Evolutionary conservation across 1,140 invertebrate species (phyloP), one percentile per base, ranked within the genome.

Genomic region (Araneus ventricosus): DNA sequence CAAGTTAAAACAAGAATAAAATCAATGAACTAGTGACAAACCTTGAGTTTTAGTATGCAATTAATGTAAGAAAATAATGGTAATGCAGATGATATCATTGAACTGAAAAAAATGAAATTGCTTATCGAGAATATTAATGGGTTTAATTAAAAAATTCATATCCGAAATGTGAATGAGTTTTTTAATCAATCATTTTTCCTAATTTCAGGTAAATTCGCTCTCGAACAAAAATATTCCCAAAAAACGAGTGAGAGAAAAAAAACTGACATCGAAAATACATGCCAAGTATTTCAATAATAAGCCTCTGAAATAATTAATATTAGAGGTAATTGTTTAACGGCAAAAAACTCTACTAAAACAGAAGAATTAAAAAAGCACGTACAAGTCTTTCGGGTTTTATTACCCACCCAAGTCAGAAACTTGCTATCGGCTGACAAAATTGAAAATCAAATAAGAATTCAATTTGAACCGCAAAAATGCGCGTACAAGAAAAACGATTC

Each of bases 381-480:
- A 75, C 70, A 75, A 75, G 70, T 75, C 70, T 84, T 84, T 84
- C 82, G n/a, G 27, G 30, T 84, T 45, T 84, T 84, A 84, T 84
- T 84, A 52, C 52, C 27, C 82, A 52, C 45, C n/a, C 24, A 52
- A 27, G 45, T 84, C 82, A 84, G 82, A 52, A 84, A 84, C 82
- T 45, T 84, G 41, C 39, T 52, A 84, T 52, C 39, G 41, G 39
- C 82, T 57, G 82, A 84, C 82, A 84, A 84, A 75, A 84, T 84
- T 84, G 41, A 84, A 84, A 84, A 84, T 52, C 82, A 84, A 84
- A 84, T 57, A 57, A 84, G 82, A 84, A 84, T 84, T 84, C 82
- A 84, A 84, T 84, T 84, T 84, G 41, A 84, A 84, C 82, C 45
- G n/a, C 63, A 92, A 92, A 92, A 92, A 92, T 85, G 61, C 61